Conservation (phyloP, 2,113 vertebrate species). For the Petrocephalus microphthalmus region DNA sequence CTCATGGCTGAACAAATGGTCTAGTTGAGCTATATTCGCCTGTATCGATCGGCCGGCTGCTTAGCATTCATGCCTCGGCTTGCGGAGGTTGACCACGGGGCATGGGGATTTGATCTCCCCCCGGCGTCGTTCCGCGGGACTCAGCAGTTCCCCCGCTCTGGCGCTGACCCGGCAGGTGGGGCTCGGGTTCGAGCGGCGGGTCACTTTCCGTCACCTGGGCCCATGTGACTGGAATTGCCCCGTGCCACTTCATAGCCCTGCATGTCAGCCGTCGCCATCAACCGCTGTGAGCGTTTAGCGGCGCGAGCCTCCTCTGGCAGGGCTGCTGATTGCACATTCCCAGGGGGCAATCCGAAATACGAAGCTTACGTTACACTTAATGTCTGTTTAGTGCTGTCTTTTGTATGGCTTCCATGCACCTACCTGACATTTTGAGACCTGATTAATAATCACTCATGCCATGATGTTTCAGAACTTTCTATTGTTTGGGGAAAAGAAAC, state of each 20-base stretch:
- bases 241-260: background rate
- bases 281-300: background rate
- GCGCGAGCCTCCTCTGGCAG: background rate
- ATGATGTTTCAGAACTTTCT: background rate
- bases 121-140: conserved; percentile 56
- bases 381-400: background rate
- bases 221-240: background rate
- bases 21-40: conserved; percentile 96
- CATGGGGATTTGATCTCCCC: conserved; percentile 64
- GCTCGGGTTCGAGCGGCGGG: background rate
- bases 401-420: background rate
- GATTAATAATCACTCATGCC: background rate
- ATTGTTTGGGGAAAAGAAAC: background rate
- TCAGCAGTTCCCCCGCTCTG: conserved; percentile 48
- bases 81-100: conserved; percentile 76
- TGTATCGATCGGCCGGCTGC: conserved; percentile 80
- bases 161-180: background rate
- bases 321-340: background rate
- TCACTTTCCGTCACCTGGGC: background rate
- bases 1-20: conserved; percentile 95
- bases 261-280: background rate
- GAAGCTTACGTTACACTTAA: background rate
- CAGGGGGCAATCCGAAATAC: background rate
- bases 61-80: conserved; percentile 87
- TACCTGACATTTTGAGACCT: background rate